Evolutionary conservation across 2,113 vertebrate species (phyloP).

Genomic region (Cryptotis parvus): DNA sequence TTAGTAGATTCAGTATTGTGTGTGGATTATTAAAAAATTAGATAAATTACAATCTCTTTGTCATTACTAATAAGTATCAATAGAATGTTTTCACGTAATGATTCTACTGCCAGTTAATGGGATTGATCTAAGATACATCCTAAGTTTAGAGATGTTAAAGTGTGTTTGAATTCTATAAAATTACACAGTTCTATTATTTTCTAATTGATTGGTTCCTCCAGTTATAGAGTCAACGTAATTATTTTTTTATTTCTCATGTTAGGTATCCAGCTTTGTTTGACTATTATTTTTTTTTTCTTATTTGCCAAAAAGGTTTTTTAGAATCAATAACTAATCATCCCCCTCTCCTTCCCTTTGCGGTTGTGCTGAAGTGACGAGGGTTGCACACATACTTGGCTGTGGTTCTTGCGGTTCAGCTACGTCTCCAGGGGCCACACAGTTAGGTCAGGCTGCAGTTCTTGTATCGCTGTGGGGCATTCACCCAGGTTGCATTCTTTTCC

Average conservation of each 20-base stretch:
- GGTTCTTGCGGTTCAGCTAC: too few relatives aligned
- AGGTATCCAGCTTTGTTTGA: conserved; percentile 23
- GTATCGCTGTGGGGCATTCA: too few relatives aligned
- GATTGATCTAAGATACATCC: not conserved
- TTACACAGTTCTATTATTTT: not conserved
- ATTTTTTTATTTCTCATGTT: not conserved
- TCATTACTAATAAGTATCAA: not conserved
- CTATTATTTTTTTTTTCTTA: not conserved
- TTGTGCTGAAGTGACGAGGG: too few relatives aligned
- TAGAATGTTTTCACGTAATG: conserved; percentile 10
- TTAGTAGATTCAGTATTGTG: conserved; percentile 28
- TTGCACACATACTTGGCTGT: too few relatives aligned
- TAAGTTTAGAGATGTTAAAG: conserved; percentile 36
- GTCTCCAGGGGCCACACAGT: too few relatives aligned
- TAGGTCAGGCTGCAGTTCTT: too few relatives aligned
- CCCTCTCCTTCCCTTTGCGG: too few relatives aligned
- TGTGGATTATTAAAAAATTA: not conserved
- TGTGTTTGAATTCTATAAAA: not conserved
- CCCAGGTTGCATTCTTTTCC: too few relatives aligned
- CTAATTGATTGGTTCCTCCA: not conserved
- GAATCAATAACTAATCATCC: too few relatives aligned
- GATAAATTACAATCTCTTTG: not conserved
- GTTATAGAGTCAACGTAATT: not conserved
- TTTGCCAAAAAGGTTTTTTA: not conserved
- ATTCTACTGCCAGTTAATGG: not conserved